A percentile compares a stretch with the other conserved stretches of the same genome.
These are phyloP conservation scores for Novumbra hubbsi DNA, from an alignment of 2,797 vertebrate genomes.

Conservation along the genomic window DNA sequence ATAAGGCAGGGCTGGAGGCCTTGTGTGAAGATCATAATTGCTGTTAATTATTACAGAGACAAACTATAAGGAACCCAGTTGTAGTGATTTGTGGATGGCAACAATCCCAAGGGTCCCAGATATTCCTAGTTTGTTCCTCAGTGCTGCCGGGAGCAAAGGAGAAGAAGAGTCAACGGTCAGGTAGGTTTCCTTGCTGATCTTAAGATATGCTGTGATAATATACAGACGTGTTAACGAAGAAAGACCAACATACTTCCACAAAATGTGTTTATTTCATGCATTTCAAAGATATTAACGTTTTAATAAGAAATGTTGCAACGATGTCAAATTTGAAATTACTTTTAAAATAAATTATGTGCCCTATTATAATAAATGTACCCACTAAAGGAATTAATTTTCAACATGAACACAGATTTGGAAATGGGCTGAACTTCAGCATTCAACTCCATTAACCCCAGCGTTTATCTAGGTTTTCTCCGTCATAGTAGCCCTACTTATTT, in stretches of 20 bases:
- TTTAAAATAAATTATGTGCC: neutral
- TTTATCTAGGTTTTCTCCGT: neutral
- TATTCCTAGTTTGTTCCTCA: conserved; percentile 26
- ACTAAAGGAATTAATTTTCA: too few species aligned
- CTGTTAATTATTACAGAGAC: conserved; percentile 93
- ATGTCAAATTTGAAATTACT: neutral
- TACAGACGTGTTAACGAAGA: too few species aligned
- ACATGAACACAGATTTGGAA: too few species aligned
- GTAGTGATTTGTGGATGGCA: conserved; percentile 60
- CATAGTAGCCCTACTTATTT: neutral
- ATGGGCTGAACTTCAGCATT: too few species aligned
- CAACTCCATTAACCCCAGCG: too few species aligned
- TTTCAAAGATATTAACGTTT: neutral
- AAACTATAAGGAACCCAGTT: conserved; percentile 59
- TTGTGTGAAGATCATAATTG: conserved; percentile 76
- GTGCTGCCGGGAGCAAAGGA: conserved; percentile 6
- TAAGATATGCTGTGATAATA: neutral
- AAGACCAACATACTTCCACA: too few species aligned
- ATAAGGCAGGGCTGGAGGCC: conserved; percentile 74
- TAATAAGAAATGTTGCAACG: neutral
- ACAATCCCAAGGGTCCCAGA: conserved; percentile 36
- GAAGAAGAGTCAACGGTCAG: neutral
- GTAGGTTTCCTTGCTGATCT: neutral
- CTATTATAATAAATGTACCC: neutral
- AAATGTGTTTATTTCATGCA: too few species aligned